Evolutionary conservation across 2,888 invertebrate species (phyloP).

Genomic region (Ornithoptera priamus): DNA sequence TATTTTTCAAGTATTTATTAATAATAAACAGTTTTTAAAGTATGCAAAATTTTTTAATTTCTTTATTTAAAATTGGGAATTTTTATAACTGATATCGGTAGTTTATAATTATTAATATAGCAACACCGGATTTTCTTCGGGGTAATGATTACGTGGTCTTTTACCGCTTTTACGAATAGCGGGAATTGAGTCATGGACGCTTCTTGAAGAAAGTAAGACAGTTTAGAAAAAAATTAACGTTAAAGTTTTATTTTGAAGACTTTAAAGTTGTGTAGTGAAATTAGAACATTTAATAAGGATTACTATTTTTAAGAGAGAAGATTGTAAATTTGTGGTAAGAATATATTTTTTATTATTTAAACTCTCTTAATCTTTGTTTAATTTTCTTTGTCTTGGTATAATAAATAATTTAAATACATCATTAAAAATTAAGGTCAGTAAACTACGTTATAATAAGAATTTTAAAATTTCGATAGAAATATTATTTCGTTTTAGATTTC

Average conservation of each 20-base stretch:
- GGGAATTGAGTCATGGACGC: constrained; percentile 34
- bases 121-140: constrained; percentile 44
- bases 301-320: not conserved
- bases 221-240: constrained; percentile 2
- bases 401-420: not conserved
- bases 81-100: constrained; percentile 7
- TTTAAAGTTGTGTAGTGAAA: not conserved
- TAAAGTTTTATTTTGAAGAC: not conserved
- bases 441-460: not conserved
- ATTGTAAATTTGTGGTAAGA: not conserved
- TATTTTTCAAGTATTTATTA: too few relatives aligned
- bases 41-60: constrained; percentile 21
- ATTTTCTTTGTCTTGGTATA: not conserved
- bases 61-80: constrained; percentile 2
- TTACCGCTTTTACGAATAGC: constrained; percentile 32
- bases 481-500: not conserved
- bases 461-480: not conserved
- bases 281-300: not conserved
- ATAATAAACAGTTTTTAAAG: too few relatives aligned
- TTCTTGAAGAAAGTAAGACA: constrained; percentile 19
- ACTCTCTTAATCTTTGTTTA: not conserved
- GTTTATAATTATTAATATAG: constrained; percentile 39
- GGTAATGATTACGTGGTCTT: constrained; percentile 52
- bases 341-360: not conserved
- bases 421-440: not conserved